phyloP scores from a whole-genome alignment of 1,140 invertebrate genomes.

The Gryon sp. region DNA sequence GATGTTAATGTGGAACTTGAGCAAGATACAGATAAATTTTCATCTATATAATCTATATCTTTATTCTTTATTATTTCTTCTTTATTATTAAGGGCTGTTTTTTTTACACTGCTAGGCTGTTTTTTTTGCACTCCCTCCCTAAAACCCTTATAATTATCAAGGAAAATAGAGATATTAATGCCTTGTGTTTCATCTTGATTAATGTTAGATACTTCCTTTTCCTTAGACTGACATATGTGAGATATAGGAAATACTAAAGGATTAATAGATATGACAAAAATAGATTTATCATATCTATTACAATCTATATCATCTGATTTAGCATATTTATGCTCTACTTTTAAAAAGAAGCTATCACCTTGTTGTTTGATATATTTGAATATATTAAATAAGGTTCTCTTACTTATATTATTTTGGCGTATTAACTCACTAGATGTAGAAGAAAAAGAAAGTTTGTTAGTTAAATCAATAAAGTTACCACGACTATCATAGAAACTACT shows the following conservation, averaged over 20 bases:
- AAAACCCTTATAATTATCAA: constrained; percentile 5
- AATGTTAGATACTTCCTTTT: no score
- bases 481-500: no score
- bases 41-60: constrained; percentile 1
- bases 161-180: neutral
- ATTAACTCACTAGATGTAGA: constrained; percentile 7
- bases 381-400: no score
- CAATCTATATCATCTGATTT: constrained; percentile 9
- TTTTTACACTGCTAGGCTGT: neutral
- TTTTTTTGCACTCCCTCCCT: neutral
- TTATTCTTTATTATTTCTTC: constrained; percentile 1
- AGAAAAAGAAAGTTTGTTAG: constrained; percentile 7
- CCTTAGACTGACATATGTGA: no score
- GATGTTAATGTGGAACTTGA: no score
- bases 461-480: no score
- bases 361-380: no score
- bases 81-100: constrained; percentile 12
- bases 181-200: no score
- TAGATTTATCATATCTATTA: constrained; percentile 15
- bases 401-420: no score
- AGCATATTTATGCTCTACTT: constrained; percentile 7
- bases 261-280: constrained; percentile 14
- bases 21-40: no score
- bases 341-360: neutral
- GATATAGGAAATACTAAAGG: constrained; percentile 11